Evolutionary conservation across 1,140 invertebrate species (phyloP).

Genomic region (Nephotettix cincticeps): DNA sequence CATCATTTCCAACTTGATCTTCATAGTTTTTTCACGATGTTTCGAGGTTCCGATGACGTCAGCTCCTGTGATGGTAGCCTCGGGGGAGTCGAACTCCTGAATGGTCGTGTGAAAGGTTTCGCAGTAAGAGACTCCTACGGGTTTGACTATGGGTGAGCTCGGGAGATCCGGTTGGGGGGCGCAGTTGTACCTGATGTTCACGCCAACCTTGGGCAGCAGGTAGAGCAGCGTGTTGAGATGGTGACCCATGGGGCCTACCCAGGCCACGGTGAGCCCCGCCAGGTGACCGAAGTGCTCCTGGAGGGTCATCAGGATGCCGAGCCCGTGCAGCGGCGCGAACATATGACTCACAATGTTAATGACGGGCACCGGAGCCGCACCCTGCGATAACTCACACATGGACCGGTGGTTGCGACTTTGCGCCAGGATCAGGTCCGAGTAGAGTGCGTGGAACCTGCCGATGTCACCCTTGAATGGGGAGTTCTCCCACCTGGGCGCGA

Average conservation of each 20-base stretch:
- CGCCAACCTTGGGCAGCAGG: slow-evolving; percentile 5
- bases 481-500: background rate
- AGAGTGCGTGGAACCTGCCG: slow-evolving; percentile 3
- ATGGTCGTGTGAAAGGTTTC: background rate
- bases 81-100: background rate
- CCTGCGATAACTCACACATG: background rate
- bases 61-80: background rate
- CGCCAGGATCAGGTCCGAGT: slow-evolving; percentile 1
- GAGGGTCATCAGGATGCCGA: background rate
- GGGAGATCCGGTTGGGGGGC: background rate
- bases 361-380: background rate
- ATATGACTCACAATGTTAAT: background rate
- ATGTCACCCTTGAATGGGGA: background rate
- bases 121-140: background rate
- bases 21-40: background rate
- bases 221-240: slow-evolving; percentile 7
- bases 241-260: background rate
- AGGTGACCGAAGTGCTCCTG: slow-evolving; percentile 1
- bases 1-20: background rate
- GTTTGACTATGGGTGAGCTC: background rate
- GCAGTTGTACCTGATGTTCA: background rate
- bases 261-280: background rate
- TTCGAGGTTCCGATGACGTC: background rate
- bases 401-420: background rate
- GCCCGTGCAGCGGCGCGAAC: slow-evolving; percentile 6